phyloP scores from a whole-genome alignment of 2,888 invertebrate species.

The Actias luna region DNA sequence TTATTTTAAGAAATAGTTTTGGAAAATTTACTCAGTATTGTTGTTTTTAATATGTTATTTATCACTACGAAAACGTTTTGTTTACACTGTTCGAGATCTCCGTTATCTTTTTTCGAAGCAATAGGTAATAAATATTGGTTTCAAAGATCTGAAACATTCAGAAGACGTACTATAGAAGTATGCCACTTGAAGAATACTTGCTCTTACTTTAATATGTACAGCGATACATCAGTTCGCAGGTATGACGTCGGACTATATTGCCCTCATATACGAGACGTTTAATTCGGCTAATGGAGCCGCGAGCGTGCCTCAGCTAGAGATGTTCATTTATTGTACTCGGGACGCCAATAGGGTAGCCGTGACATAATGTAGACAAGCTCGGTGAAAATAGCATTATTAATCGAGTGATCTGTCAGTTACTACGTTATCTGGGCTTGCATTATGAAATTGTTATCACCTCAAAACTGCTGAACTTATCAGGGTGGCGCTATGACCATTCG shows the following conservation, averaged over 20 bases:
- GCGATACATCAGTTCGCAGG: slow-evolving; percentile 11
- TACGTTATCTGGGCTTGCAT: too few species aligned
- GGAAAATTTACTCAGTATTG: too few species aligned
- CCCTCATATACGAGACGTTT: slow-evolving; percentile 44
- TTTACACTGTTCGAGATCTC: too few species aligned
- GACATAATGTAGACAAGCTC: neutral
- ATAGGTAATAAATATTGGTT: neutral
- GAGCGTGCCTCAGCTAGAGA: slow-evolving; percentile 34
- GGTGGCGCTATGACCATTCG: too few species aligned
- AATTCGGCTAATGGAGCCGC: slow-evolving; percentile 61
- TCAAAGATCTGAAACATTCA: neutral
- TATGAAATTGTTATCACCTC: too few species aligned
- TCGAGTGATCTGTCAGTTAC: too few species aligned
- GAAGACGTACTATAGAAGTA: neutral
- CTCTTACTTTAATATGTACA: neutral
- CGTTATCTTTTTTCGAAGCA: neutral
- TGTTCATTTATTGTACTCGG: slow-evolving; percentile 43
- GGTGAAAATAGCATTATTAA: neutral
- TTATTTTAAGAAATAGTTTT: too few species aligned
- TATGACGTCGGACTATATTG: slow-evolving; percentile 18
- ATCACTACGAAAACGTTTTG: too few species aligned
- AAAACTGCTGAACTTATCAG: too few species aligned
- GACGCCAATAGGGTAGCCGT: slow-evolving; percentile 24
- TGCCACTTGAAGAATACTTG: neutral
- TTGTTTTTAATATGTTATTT: too few species aligned